Evolutionary conservation across 2,797 vertebrate species (phyloP).

Genomic region (Sardinella longiceps): DNA sequence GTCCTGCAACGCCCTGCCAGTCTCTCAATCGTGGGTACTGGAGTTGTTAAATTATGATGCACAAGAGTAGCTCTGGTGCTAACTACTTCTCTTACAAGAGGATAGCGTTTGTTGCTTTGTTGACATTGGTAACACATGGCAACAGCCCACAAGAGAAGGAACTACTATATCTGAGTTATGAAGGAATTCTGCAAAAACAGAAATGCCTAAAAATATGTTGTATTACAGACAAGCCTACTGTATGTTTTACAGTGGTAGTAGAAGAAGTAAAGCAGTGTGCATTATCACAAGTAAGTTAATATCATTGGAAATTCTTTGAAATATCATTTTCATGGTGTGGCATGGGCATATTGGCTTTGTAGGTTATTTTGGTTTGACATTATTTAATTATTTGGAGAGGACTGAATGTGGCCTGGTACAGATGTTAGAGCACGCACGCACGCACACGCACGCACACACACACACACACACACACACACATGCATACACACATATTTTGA

Average conservation of each 20-base stretch:
- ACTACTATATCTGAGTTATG: not conserved
- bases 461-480: not conserved
- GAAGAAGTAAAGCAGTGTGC: not conserved
- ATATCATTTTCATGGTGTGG: too few relatives aligned
- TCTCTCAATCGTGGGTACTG: not conserved
- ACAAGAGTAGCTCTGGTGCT: not conserved
- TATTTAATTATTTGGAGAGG: not conserved
- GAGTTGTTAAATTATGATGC: not conserved
- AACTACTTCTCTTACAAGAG: not conserved
- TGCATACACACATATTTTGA: not conserved
- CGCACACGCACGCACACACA: too few relatives aligned
- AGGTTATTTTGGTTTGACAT: not conserved
- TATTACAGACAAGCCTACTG: too few relatives aligned
- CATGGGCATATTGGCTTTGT: too few relatives aligned
- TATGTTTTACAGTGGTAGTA: too few relatives aligned
- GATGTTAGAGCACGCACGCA: not conserved
- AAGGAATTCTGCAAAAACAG: not conserved
- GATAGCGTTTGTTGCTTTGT: not conserved
- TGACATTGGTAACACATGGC: conserved; percentile 2
- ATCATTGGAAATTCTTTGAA: not conserved
- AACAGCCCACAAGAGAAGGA: not conserved
- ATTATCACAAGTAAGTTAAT: not conserved
- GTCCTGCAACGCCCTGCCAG: not conserved
- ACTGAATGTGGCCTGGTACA: not conserved
- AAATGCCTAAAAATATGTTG: not conserved